Evolutionary conservation across 2,797 vertebrate species (phyloP), one percentile per base, ranked within the genome.

Genomic region (Scarus forsteni): DNA sequence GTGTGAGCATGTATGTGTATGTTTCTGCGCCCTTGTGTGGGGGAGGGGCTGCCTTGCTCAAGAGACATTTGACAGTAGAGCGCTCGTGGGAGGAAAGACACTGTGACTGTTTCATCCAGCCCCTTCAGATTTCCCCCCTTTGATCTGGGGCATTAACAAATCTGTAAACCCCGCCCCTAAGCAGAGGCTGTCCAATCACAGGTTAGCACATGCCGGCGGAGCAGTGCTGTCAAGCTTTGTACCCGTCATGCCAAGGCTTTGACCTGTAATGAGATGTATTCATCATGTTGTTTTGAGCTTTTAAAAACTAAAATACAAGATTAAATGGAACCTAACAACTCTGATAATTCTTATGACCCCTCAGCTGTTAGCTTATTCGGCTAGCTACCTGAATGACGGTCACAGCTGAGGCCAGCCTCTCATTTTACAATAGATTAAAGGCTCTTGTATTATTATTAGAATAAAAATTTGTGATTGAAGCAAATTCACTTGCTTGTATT

Each of bases 41-140:
- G 66, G 15, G 4, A 16, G 18, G 40, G 45, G 13, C 18, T 48
- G 45, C 14, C 46, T 75, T 72, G 55, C 57, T 64, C 54, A 34
- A 46, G 60, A 43, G 64, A 80, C 46, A 56, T 11, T 35, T 55
- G 15, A 16, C 16, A 6, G 19, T 54, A 13, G 49, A 51, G 18
- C 9, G 14, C 18, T 27, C 13, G 1, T 45, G 7, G 45, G 56
- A 56, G 51, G n/a, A 45, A 8, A 40, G 36, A 52, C 51, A 10
- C 12, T 48, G 9, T 71, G 16, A 39, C 56, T 42, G 38, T 40
- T 48, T 27, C 15, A 27, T 60, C 54, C 50, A 6, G 5, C 9
- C 50, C 19, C 12, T n/a, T 11, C n/a, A 58, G 27, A 16, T 34
- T 54, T 59, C 18, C 40, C 8, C 39, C 8, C 52, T 38, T 14